phyloP scores from a whole-genome alignment of 2,797 vertebrate species.

The Gouania willdenowi region DNA sequence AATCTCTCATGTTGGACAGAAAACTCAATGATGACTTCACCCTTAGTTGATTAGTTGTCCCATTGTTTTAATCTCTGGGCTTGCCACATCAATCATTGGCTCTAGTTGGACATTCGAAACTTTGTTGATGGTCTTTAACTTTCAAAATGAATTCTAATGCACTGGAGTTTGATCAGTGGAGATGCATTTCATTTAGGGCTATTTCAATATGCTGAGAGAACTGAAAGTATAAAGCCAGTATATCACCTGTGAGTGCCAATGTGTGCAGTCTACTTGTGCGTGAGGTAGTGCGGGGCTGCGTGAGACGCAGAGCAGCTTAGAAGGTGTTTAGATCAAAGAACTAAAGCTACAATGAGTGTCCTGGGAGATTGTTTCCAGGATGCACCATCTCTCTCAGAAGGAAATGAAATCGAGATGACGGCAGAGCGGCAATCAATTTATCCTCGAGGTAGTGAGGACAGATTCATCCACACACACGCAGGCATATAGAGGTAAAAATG shows the following conservation, averaged over 20 bases:
- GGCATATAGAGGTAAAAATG: no score
- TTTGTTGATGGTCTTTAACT: conserved; percentile 32
- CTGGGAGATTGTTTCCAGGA: conserved; percentile 62
- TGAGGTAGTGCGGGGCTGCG: not conserved
- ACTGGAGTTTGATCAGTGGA: conserved; percentile 32
- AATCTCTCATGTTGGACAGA: conserved; percentile 1
- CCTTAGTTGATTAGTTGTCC: conserved; percentile 45
- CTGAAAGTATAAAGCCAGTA: no score
- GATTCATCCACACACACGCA: conserved; percentile 8
- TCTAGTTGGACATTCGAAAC: conserved; percentile 33
- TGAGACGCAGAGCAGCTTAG: not conserved
- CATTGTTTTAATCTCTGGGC: conserved; percentile 11
- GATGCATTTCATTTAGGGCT: conserved; percentile 30
- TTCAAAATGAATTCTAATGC: conserved; percentile 45
- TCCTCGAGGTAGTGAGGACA: conserved; percentile 39
- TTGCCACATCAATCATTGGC: conserved; percentile 27
- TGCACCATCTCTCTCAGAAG: conserved; percentile 51
- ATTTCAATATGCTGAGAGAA: conserved; percentile 21
- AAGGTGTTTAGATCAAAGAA: conserved; percentile 28
- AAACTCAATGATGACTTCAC: conserved; percentile 18
- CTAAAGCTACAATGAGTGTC: conserved; percentile 14
- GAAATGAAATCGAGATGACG: conserved; percentile 61
- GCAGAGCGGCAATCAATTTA: conserved; percentile 60
- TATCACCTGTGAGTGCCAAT: no score
- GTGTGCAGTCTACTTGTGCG: not conserved